Base-by-base conservation (phyloP, 2,113 vertebrate species). In the Ahaetulla prasina region DNA sequence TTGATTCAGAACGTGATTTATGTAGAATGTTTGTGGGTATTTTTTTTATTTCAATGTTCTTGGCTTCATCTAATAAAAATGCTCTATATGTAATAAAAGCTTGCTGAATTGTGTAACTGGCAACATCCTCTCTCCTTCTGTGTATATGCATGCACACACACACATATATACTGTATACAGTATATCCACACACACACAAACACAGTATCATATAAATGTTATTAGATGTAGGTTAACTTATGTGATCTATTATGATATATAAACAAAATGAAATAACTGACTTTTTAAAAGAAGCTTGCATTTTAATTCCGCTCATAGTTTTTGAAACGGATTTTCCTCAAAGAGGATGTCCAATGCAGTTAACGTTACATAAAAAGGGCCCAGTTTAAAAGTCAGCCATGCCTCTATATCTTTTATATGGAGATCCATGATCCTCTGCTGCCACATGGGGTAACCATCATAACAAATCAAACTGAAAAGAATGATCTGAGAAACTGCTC, bases 401-500 rank as follows among this genome's bases (percentile, higher is more conserved):
- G 57, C 90, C 50, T 35, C 43, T 80, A 18, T 50, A 50, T 57
- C 45, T 60, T 60, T n/a, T 45, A 89, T 49, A 43, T 3, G 23
- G 47, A 87, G 49, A 74, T 90, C 88, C 89, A 54, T 3, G 84
- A 52, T 85, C 93, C 45, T 80, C 84, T 85, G 90, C 88, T 92
- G 88, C 84, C 91, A 87, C 84, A 87, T 74, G n/a, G 2, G 25
- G 14, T 92, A n/a, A 90, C 88, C 39, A 43, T 92, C 54, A 55
- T 88, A 88, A 43, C 43, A 50, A 57, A 63, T 85, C 89, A 30
- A 80, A 0, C 11, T 57, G 89, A 80, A 74, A 91, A 88, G 92
- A 92, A 18, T 23, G 55, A 87, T 94, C 93, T 87, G 74, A 93
- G 92, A 27, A 92, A 92, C 90, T 90, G 86, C 93, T 95, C 16